Base-by-base conservation (phyloP, 2,888 invertebrate species). In the Steinernema scapterisci region DNA sequence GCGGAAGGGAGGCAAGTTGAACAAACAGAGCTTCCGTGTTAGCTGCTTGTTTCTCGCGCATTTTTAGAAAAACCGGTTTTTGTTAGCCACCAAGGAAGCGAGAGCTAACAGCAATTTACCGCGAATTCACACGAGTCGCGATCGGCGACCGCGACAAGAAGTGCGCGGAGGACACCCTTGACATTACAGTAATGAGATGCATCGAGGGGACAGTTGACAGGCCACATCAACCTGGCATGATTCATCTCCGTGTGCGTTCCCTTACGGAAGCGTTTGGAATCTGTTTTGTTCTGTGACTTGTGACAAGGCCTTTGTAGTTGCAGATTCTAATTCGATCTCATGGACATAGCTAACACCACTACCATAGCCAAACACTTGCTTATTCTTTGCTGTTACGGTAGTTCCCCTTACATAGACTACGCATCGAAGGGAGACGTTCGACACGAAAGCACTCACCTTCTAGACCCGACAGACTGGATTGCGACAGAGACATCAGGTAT, bases 391-490 rank as follows among this genome's bases (percentile, higher is more conserved):
- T 81, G 81, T 77, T 78, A 81, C 72, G 81, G 81, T 19, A 82
- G 81, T 45, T 71, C 77, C 16, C 81, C 81, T n/a, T 82, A 73
- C 74, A 80, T 81, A 43, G 81, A 79, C 43, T 79, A 76, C 71
- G 19, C 27, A 19, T 21, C 46, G n/a, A 73, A 70, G 44, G 21
- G 27, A 9, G 56, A 71, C 46, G 44, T 77, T 23, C 21, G 70
- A 25, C 75, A 80, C 43, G 78, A 78, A 46, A 70, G 76, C 16
- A 80, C 76, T 0, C 77, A 80, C 51, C 74, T 73, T 44, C 70
- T 80, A 9, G 81, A 81, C 70, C 81, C 81, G 3, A 81, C 81
- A 7, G 81, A 81, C 70, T 81, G 81, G 81, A 79, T 82, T 44
- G 81, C 81, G 23, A 75, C 77, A 27, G 81, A 81, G 45, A 71